These are phyloP conservation scores for Sclerodermus sp. DNA, from an alignment of 2,888 invertebrate species.

Conservation along the genomic window DNA sequence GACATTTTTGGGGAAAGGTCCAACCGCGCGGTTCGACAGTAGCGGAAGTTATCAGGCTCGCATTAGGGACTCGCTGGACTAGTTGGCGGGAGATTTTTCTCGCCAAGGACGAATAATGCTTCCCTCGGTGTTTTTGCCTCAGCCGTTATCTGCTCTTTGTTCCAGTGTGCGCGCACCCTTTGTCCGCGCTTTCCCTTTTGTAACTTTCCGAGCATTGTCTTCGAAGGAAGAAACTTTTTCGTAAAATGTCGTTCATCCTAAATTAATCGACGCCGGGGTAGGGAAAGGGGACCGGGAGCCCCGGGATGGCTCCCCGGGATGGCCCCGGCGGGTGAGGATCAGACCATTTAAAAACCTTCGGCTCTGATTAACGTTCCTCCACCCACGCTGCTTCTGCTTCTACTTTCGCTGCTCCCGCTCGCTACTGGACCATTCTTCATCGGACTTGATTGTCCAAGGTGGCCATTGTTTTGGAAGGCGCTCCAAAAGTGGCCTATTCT, in stretches of 20 bases:
- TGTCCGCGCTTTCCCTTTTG: conserved; percentile 40
- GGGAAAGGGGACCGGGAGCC: too few species aligned
- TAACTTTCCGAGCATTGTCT: conserved; percentile 34
- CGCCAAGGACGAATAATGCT: conserved; percentile 5
- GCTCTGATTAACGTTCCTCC: conserved; percentile 39
- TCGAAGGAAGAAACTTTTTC: conserved; percentile 22
- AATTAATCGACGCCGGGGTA: conserved; percentile 36
- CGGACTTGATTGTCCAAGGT: too few species aligned
- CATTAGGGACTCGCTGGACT: too few species aligned
- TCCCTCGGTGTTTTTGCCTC: conserved; percentile 43
- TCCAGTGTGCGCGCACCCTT: conserved; percentile 45
- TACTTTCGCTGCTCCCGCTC: neutral
- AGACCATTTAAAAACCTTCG: conserved; percentile 40
- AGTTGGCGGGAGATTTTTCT: too few species aligned
- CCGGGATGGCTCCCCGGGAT: too few species aligned
- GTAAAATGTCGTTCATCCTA: conserved; percentile 30
- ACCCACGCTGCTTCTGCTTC: conserved; percentile 1
- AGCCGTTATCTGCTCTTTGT: conserved; percentile 53
- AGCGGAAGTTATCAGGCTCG: too few species aligned
- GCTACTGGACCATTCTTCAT: too few species aligned
- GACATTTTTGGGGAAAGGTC: too few species aligned
- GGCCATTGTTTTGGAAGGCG: too few species aligned
- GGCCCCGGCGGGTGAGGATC: conserved; percentile 11
- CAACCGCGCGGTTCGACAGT: too few species aligned
- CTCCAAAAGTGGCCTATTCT: conserved; percentile 13